Conservation (phyloP, 1,140 invertebrate genomes). For the Berghia stephanieae region DNA sequence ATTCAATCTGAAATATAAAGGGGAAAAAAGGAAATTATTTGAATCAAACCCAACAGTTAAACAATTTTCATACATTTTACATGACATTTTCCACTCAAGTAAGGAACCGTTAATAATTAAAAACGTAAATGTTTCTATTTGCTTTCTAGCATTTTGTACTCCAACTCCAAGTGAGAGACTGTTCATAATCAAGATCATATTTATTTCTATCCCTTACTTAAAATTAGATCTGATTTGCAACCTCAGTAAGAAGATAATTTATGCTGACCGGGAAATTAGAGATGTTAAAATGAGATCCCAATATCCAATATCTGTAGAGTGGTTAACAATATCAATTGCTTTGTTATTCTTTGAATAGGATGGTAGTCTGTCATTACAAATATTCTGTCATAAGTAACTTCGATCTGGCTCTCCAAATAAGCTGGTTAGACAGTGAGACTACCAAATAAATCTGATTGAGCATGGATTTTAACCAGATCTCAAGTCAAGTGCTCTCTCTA, state of each 20-base stretch:
- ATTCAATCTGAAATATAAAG: conserved; percentile 76
- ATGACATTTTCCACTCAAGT: neutral
- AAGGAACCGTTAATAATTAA: neutral
- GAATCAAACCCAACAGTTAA: neutral
- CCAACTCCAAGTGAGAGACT: neutral
- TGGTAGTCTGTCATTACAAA: too few species aligned
- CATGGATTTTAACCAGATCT: too few species aligned
- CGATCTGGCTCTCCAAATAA: too few species aligned
- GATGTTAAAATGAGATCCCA: neutral
- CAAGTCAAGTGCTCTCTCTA: too few species aligned
- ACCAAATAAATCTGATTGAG: too few species aligned
- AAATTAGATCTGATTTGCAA: neutral
- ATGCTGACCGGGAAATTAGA: neutral
- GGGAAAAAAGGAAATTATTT: conserved; percentile 25
- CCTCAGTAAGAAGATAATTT: neutral
- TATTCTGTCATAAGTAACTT: too few species aligned
- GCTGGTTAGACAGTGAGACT: too few species aligned
- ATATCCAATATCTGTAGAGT: too few species aligned
- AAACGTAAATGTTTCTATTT: neutral
- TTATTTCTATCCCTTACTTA: neutral
- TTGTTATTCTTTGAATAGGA: too few species aligned
- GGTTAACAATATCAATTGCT: too few species aligned
- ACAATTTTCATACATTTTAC: neutral
- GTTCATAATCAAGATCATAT: neutral
- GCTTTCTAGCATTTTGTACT: neutral